Evolutionary conservation across 2,888 invertebrate genomes (phyloP).

Genomic region (Petrophora chlorosata): DNA sequence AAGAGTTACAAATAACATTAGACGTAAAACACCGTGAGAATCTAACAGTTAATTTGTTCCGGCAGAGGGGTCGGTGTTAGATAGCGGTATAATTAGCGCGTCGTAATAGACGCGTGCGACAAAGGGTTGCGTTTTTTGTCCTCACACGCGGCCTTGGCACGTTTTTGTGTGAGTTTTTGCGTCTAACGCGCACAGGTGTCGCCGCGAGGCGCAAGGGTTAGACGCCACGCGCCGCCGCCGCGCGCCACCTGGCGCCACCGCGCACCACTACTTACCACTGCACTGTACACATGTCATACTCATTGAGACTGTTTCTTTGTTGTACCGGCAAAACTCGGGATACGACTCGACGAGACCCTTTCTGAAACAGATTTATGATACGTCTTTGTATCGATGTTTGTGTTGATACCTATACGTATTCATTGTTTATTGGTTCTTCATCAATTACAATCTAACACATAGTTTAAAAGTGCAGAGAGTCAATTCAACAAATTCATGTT

Average conservation of each 20-base stretch:
- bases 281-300: background rate
- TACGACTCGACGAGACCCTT: too few relatives aligned
- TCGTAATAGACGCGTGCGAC: slow-evolving; percentile 48
- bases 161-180: slow-evolving; percentile 48
- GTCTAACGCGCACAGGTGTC: slow-evolving; percentile 43
- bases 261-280: background rate
- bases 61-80: slow-evolving; percentile 58
- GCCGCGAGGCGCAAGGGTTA: slow-evolving; percentile 37
- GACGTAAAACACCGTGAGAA: slow-evolving; percentile 48
- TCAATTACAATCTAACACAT: too few relatives aligned
- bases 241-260: slow-evolving; percentile 7
- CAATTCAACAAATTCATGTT: too few relatives aligned
- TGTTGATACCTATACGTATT: too few relatives aligned
- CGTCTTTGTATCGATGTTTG: too few relatives aligned
- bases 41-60: slow-evolving; percentile 62
- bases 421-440: too few relatives aligned
- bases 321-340: too few relatives aligned
- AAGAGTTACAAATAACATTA: slow-evolving; percentile 29
- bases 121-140: slow-evolving; percentile 59
- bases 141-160: slow-evolving; percentile 52
- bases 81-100: slow-evolving; percentile 48
- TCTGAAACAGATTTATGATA: too few relatives aligned
- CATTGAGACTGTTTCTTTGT: slow-evolving; percentile 1
- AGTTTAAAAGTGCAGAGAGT: too few relatives aligned
- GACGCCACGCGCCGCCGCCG: background rate